Percentiles rank a stretch among this genome's conserved stretches.
Conservation (phyloP, 1,140 invertebrate species). For the Lucilia sericata region DNA sequence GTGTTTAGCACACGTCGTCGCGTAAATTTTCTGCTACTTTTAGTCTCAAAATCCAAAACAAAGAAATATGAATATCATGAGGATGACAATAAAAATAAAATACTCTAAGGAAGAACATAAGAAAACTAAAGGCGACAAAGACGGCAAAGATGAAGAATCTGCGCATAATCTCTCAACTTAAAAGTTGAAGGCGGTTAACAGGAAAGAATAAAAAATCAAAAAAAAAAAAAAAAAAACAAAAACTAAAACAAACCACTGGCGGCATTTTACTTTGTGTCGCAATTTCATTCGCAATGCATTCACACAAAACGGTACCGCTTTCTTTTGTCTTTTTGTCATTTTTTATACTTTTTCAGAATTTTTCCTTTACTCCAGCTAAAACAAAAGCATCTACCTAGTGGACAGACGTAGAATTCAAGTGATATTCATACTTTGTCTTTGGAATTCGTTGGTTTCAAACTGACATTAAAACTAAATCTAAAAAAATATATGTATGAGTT, state of each 20-base stretch:
- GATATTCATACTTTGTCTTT: not conserved
- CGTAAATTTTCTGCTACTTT: conserved; percentile 63
- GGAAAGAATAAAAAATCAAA: not conserved
- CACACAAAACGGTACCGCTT: conserved; percentile 67
- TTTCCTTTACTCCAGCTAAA: not conserved
- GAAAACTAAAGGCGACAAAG: not conserved
- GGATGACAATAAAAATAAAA: not conserved
- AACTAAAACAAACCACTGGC: conserved; percentile 50
- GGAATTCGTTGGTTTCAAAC: not conserved
- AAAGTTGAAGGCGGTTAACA: conserved; percentile 34
- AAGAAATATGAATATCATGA: not conserved
- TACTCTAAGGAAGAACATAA: no score
- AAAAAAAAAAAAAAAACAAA: not conserved
- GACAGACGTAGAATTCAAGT: not conserved
- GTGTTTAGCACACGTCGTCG: conserved; percentile 66
- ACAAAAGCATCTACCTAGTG: not conserved
- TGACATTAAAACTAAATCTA: not conserved
- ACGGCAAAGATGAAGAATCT: conserved; percentile 27
- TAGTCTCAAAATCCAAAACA: not conserved
- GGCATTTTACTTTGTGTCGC: conserved; percentile 59
- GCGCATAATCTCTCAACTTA: conserved; percentile 25
- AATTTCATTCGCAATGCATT: conserved; percentile 64
- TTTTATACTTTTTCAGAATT: conserved; percentile 6
- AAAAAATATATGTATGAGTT: conserved; percentile 5
- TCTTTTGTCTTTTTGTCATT: conserved; percentile 33